Evolutionary conservation across 2,113 vertebrate species (phyloP).

Genomic region (Sterrhoptilus dennistouni): DNA sequence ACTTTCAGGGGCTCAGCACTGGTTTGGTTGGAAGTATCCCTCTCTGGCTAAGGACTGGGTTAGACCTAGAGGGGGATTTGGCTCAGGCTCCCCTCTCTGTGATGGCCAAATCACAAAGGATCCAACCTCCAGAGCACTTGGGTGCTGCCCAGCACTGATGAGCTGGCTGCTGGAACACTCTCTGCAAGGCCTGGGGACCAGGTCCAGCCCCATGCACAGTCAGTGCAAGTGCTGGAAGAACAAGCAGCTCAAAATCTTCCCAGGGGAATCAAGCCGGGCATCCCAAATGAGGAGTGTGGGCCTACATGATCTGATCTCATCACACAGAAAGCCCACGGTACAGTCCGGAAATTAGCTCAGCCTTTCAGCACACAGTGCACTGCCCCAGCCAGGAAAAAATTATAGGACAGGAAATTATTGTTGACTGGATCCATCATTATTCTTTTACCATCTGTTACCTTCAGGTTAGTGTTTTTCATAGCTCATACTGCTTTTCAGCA

Average conservation of each 20-base stretch:
- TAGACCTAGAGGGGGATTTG: not conserved
- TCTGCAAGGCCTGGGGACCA: not conserved
- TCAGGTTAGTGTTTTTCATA: slow-evolving; percentile 34
- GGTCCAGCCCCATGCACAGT: not conserved
- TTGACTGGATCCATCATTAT: slow-evolving; percentile 51
- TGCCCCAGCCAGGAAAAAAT: slow-evolving; percentile 24
- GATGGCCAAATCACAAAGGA: not conserved
- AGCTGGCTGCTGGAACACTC: not conserved
- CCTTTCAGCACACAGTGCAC: not conserved
- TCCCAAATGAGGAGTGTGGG: not conserved
- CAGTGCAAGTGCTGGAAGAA: not conserved
- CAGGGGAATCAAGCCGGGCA: not conserved
- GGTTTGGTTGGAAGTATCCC: not conserved
- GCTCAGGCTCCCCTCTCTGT: not conserved
- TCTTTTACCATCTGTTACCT: slow-evolving; percentile 59
- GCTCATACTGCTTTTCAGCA: not conserved
- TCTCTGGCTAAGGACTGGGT: not conserved
- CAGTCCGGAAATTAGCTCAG: slow-evolving; percentile 44
- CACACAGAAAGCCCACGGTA: not conserved
- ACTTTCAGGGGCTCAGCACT: not conserved
- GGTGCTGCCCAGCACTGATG: not conserved
- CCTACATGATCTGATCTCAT: not conserved
- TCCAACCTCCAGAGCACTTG: not conserved
- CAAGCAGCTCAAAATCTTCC: not conserved
- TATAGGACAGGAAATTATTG: slow-evolving; percentile 57